Percentiles rank a stretch among this genome's conserved stretches.
These are phyloP conservation scores for Festucalex cinctus DNA, from an alignment of 2,113 vertebrate genomes.

Conservation along the genomic window DNA sequence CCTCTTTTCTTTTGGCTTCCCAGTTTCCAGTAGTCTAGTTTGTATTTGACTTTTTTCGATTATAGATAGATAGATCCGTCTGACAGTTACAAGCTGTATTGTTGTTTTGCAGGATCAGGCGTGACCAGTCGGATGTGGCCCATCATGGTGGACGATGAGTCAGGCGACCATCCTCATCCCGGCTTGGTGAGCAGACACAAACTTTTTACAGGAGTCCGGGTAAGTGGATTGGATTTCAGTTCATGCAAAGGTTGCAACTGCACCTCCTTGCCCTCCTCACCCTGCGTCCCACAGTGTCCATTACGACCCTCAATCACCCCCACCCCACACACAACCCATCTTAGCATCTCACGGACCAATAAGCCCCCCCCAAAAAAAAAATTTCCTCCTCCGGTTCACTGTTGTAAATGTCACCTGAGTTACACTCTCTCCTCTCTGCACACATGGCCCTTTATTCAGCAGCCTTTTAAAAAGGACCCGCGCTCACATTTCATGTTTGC, in stretches of 20 bases:
- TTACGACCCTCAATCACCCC: conserved; percentile 36
- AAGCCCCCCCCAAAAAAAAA: conserved; percentile 29
- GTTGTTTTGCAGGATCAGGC: conserved; percentile 30
- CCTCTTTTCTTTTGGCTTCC: too few relatives aligned
- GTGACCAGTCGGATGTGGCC: conserved; percentile 37
- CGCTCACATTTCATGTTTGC: conserved; percentile 64
- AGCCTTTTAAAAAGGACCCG: conserved; percentile 45
- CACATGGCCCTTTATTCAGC: conserved; percentile 50
- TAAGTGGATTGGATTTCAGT: conserved; percentile 60
- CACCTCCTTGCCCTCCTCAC: conserved; percentile 29
- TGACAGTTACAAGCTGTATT: too few relatives aligned
- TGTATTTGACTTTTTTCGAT: too few relatives aligned
- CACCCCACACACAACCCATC: not conserved
- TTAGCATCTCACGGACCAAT: conserved; percentile 40
- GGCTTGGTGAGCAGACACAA: conserved; percentile 53
- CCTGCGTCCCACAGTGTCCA: conserved; percentile 40
- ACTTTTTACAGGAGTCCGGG: conserved; percentile 45
- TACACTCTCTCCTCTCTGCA: conserved; percentile 42
- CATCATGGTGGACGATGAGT: conserved; percentile 5
- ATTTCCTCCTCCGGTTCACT: conserved; percentile 49
- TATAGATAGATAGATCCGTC: too few relatives aligned
- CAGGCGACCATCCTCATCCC: conserved; percentile 21
- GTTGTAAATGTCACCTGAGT: conserved; percentile 73
- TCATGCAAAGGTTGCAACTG: conserved; percentile 52
- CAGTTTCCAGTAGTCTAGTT: too few relatives aligned